A percentile compares a stretch with the other conserved stretches of the same genome.
Conservation (phyloP, 2,113 vertebrate genomes). For the Apteryx mantelli region DNA sequence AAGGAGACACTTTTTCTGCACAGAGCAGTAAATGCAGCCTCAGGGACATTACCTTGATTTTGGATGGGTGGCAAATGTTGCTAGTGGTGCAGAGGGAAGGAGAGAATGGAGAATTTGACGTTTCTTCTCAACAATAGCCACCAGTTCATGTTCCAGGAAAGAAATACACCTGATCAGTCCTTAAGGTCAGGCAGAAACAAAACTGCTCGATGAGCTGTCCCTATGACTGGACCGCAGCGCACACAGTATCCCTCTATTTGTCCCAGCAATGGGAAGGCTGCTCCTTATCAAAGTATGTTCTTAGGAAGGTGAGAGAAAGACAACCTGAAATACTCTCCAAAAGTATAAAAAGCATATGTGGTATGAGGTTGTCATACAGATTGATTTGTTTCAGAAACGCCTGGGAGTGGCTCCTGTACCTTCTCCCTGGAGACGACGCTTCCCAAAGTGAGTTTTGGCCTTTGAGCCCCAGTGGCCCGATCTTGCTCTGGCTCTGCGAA, state of each 20-base stretch:
- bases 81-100: background rate
- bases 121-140: background rate
- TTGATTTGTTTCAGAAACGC: background rate
- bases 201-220: background rate
- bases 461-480: fast-evolving
- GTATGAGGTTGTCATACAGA: background rate
- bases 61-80: background rate
- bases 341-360: background rate
- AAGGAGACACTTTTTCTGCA: background rate
- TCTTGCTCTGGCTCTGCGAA: background rate
- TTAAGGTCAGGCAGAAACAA: background rate
- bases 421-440: background rate
- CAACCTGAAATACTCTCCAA: background rate
- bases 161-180: background rate
- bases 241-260: background rate
- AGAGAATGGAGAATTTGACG: background rate
- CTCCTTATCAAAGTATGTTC: background rate
- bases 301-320: background rate
- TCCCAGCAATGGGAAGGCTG: background rate
- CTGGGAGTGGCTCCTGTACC: background rate
- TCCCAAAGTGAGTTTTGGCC: background rate
- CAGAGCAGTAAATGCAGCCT: background rate
- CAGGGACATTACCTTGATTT: background rate
- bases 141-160: background rate
- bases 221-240: background rate